phyloP scores from a whole-genome alignment of 2,797 vertebrate species.

The Pogoniulus pusillus region DNA sequence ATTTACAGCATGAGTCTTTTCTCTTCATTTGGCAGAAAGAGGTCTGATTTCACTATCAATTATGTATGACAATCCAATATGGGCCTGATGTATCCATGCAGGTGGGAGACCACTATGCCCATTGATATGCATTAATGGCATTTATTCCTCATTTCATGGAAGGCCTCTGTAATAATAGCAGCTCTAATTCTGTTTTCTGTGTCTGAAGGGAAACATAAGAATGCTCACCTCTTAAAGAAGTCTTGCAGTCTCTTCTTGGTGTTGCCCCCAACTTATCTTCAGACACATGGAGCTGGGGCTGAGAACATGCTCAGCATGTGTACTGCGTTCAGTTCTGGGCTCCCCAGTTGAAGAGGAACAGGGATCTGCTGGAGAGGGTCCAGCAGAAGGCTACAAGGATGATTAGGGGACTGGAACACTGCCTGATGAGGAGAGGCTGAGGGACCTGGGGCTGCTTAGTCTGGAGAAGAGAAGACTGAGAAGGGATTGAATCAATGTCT shows the following conservation, averaged over 20 bases:
- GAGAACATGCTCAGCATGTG: not conserved
- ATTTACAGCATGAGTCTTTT: not conserved
- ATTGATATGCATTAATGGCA: slow-evolving; percentile 32
- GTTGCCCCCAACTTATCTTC: slow-evolving; percentile 13
- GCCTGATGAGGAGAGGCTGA: too few relatives aligned
- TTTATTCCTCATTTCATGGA: slow-evolving; percentile 39
- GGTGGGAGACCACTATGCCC: not conserved
- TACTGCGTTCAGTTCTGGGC: too few relatives aligned
- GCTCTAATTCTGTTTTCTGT: slow-evolving; percentile 19
- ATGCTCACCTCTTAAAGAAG: slow-evolving; percentile 18
- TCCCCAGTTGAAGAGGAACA: too few relatives aligned
- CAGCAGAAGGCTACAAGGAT: too few relatives aligned
- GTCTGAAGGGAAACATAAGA: slow-evolving; percentile 44
- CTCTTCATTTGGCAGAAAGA: not conserved
- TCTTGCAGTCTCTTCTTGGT: not conserved
- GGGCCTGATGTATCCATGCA: not conserved
- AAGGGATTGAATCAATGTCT: too few relatives aligned
- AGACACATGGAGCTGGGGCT: not conserved
- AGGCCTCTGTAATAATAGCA: not conserved
- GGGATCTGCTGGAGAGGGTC: too few relatives aligned
- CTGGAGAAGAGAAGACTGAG: too few relatives aligned
- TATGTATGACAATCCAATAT: not conserved
- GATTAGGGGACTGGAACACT: too few relatives aligned
- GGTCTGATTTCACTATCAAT: not conserved
- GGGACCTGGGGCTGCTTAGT: too few relatives aligned